Evolutionary conservation across 2,888 invertebrate genomes (phyloP), one percentile per base, ranked within the genome.

Genomic region (Eustalomyia histrio): DNA sequence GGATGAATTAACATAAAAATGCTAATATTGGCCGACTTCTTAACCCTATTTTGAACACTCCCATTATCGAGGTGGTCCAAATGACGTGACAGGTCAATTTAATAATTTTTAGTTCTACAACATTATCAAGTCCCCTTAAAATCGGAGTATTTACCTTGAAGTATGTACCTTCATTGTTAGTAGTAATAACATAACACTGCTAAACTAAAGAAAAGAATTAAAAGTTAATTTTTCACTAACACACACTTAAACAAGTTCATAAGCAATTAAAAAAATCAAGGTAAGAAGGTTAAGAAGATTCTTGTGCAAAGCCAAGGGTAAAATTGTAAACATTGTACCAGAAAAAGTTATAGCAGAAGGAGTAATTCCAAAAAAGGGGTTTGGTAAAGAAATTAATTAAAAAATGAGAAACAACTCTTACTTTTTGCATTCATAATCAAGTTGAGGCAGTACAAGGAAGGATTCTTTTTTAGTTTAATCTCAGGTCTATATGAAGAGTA

Each of bases 351-450:
- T 50, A 33, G 73, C 64, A 64, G 35, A 63, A 57, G 68, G 68
- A 63, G 61, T 57, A 63, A 57, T n/a, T 47, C 64, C 35, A 52
- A 69, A 52, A 69, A 79, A 61, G 29, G 58, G 60, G 67, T 65
- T 75, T 75, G 74, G 50, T 29, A 71, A 75, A 39, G 69, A 71
- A 75, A 79, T 79, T 79, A 75, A 79, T 79, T 79, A 53, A 75
- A 60, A 69, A 67, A 52, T 64, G 65, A 65, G 57, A 47, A 65
- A 47, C 35, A 73, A 58, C 64, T 73, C 35, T 57, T 67, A 57
- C 55, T 57, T 72, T 39, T 33, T 55, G 52, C 52, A 60, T 53
- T 60, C 58, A 74, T 74, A 74, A 53, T 67, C 35, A 67, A 52
- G 39, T 39, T 52, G 33, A 57, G 10, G 50, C n/a, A 52, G 65